phyloP scores from a whole-genome alignment of 2,113 vertebrate species.

The Eulemur rufifrons region DNA sequence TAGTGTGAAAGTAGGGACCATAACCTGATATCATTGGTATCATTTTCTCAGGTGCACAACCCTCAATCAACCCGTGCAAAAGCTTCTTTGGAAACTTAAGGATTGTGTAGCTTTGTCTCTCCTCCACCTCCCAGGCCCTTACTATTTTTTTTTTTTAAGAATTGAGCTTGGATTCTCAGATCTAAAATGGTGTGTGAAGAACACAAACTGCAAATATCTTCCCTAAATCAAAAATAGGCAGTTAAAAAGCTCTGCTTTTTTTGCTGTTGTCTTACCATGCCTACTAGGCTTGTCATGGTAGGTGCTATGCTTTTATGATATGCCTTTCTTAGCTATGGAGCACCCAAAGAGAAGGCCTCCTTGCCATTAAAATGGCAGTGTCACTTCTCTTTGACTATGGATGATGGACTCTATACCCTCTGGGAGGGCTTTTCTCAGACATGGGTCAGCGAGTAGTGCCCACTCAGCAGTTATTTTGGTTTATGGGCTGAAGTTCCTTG shows the following conservation, averaged over 20 bases:
- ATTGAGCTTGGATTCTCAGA: slow-evolving; percentile 22
- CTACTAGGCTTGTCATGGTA: neutral
- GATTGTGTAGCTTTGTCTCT: neutral
- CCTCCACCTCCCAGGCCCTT: neutral
- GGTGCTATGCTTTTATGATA: neutral
- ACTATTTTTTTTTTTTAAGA: neutral
- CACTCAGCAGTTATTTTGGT: slow-evolving; percentile 54
- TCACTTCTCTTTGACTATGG: slow-evolving; percentile 52
- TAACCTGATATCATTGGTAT: neutral
- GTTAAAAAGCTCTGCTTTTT: neutral
- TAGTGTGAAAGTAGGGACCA: neutral
- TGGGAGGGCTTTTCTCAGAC: slow-evolving; percentile 22
- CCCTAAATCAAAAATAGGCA: neutral
- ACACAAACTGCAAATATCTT: neutral
- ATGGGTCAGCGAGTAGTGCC: slow-evolving; percentile 64
- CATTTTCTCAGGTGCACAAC: neutral
- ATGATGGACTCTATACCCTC: neutral
- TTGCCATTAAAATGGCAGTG: slow-evolving; percentile 39
- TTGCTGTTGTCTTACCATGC: neutral
- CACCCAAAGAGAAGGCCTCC: slow-evolving; percentile 6
- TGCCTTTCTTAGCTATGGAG: neutral
- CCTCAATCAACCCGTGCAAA: neutral
- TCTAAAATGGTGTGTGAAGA: slow-evolving; percentile 26
- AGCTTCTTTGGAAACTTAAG: neutral
- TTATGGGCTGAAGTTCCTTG: slow-evolving; percentile 50